Percentiles rank a stretch among this genome's conserved stretches.
Evolutionary conservation across 2,113 vertebrate genomes (phyloP).

Genomic region (Albula goreensis): DNA sequence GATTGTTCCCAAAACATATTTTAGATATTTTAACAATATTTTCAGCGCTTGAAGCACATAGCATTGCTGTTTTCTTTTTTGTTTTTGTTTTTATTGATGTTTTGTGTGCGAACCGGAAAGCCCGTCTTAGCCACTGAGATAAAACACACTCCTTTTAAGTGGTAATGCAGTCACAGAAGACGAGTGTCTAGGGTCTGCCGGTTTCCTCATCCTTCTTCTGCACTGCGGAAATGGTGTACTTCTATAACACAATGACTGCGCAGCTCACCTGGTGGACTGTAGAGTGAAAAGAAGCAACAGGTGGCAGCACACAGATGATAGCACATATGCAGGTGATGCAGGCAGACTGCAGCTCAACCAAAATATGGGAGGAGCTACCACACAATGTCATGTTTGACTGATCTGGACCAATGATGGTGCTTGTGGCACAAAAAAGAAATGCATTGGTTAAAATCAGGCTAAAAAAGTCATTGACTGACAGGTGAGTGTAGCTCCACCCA

Average conservation of each 20-base stretch:
- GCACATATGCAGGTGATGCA: too few relatives aligned
- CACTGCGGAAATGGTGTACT: neutral
- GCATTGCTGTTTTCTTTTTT: neutral
- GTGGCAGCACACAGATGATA: too few relatives aligned
- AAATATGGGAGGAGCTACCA: too few relatives aligned
- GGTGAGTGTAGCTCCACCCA: too few relatives aligned
- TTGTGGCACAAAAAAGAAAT: too few relatives aligned
- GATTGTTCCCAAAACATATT: neutral
- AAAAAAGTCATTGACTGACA: too few relatives aligned
- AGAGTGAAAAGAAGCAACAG: too few relatives aligned
- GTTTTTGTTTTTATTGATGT: neutral
- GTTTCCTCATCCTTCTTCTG: neutral
- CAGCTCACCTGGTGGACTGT: neutral
- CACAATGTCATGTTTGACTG: too few relatives aligned
- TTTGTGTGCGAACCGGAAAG: neutral
- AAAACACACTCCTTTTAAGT: neutral
- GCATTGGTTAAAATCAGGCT: too few relatives aligned
- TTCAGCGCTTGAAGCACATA: neutral
- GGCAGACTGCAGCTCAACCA: too few relatives aligned
- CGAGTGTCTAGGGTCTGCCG: neutral
- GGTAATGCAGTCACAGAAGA: neutral
- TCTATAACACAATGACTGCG: neutral
- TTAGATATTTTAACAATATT: too few relatives aligned
- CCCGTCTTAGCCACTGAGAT: neutral
- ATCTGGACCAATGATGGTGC: too few relatives aligned